Conservation (phyloP, 2,888 invertebrate genomes). For the Oligia fasciuncula region DNA sequence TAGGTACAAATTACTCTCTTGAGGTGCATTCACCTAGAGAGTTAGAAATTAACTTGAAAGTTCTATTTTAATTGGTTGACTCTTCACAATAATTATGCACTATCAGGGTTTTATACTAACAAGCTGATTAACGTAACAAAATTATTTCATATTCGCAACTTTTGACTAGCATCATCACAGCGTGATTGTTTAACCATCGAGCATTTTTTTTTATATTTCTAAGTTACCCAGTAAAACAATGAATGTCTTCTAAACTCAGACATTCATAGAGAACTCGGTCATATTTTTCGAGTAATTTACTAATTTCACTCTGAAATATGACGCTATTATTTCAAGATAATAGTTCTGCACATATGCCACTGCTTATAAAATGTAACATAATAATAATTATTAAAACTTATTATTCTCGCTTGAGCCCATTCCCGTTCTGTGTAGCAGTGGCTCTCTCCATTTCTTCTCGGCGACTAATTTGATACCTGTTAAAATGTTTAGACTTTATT, state of each 20-base stretch:
- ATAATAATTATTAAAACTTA: slow-evolving; percentile 19
- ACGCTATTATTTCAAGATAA: slow-evolving; percentile 33
- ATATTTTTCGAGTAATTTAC: slow-evolving; percentile 30
- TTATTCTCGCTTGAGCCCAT: slow-evolving; percentile 91
- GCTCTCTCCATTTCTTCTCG: slow-evolving; percentile 87
- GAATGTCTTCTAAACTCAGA: slow-evolving; percentile 41
- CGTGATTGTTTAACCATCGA: slow-evolving; percentile 59
- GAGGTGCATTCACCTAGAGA: slow-evolving; percentile 62
- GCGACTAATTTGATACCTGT: slow-evolving; percentile 90
- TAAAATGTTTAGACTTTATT: slow-evolving; percentile 8
- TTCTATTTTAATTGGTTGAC: slow-evolving; percentile 68
- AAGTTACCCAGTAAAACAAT: slow-evolving; percentile 47
- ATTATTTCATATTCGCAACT: slow-evolving; percentile 59
- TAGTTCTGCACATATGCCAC: slow-evolving; percentile 29
- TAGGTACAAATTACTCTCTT: slow-evolving; percentile 77
- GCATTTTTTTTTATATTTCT: slow-evolving; percentile 33
- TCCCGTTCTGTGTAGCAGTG: slow-evolving; percentile 88
- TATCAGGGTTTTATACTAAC: slow-evolving; percentile 60
- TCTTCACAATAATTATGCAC: slow-evolving; percentile 57
- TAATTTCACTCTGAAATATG: slow-evolving; percentile 32
- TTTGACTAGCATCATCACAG: slow-evolving; percentile 81
- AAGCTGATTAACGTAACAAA: slow-evolving; percentile 58
- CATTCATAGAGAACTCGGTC: slow-evolving; percentile 38
- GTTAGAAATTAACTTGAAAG: slow-evolving; percentile 66
- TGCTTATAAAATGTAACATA: slow-evolving; percentile 35